phyloP scores from a whole-genome alignment of 1,140 invertebrate species.

The Epicauta chinensis region DNA sequence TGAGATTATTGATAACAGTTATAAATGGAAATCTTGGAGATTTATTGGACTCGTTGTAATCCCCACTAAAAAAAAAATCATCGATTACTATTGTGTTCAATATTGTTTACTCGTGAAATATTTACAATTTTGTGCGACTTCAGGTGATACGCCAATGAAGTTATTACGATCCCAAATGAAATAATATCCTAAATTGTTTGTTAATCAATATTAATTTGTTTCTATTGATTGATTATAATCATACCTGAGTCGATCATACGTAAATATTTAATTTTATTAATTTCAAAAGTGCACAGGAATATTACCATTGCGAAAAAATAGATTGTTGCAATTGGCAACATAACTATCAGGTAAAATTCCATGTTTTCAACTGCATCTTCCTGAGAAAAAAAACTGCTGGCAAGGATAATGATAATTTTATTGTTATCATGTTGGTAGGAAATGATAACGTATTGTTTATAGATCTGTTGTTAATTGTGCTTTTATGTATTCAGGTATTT shows the following conservation, averaged over 20 bases:
- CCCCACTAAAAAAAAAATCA: constrained; percentile 9
- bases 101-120: background rate
- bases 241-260: constrained; percentile 9
- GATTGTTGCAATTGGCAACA: constrained; percentile 4
- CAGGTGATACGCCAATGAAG: constrained; percentile 1
- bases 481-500: too few relatives aligned
- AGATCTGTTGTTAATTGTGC: too few relatives aligned
- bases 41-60: background rate
- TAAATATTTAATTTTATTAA: constrained; percentile 2
- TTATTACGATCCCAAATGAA: constrained; percentile 5
- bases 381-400: too few relatives aligned
- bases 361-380: background rate
- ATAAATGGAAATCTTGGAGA: too few relatives aligned
- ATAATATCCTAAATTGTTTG: background rate
- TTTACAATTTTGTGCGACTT: constrained; percentile 1
- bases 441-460: too few relatives aligned
- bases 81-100: background rate
- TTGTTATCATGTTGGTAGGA: too few relatives aligned
- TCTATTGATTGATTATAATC: background rate
- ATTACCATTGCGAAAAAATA: constrained; percentile 3
- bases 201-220: too few relatives aligned
- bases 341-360: constrained; percentile 3
- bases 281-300: background rate
- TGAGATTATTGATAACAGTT: too few relatives aligned
- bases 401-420: too few relatives aligned